These are phyloP conservation scores for Heliconius cydno DNA, from an alignment of 2,888 invertebrate genomes.

Conservation along the genomic window DNA sequence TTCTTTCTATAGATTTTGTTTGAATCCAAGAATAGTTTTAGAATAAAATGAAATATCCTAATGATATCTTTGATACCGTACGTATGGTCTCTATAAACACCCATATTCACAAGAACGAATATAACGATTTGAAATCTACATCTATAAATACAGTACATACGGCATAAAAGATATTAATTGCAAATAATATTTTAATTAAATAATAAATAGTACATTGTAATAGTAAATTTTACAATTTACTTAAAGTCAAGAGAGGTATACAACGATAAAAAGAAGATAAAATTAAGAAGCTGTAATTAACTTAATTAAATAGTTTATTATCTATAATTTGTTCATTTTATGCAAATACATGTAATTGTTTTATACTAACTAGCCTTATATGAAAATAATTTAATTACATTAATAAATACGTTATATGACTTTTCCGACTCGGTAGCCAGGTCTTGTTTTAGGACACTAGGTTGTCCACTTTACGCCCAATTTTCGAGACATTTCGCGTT, in stretches of 20 bases:
- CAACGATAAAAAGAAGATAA: not conserved
- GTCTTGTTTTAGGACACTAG: not conserved
- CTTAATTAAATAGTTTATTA: not conserved
- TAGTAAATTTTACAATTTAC: not conserved
- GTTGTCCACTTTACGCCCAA: not conserved
- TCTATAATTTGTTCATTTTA: not conserved
- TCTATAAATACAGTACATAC: not conserved
- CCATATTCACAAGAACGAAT: not conserved
- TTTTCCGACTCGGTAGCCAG: no score
- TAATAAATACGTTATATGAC: not conserved
- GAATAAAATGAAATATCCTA: no score
- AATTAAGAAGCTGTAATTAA: not conserved
- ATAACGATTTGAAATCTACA: not conserved
- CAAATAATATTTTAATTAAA: not conserved
- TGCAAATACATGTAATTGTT: not conserved
- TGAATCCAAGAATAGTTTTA: no score
- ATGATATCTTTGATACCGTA: no score
- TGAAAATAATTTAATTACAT: not conserved
- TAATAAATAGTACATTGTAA: not conserved
- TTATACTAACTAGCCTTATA: not conserved
- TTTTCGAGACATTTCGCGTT: not conserved
- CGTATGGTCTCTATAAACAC: no score
- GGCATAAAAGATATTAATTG: not conserved
- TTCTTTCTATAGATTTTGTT: no score
- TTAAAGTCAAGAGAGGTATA: conserved; percentile 8